phyloP scores from a whole-genome alignment of 2,888 invertebrate species.

The Mantis religiosa region DNA sequence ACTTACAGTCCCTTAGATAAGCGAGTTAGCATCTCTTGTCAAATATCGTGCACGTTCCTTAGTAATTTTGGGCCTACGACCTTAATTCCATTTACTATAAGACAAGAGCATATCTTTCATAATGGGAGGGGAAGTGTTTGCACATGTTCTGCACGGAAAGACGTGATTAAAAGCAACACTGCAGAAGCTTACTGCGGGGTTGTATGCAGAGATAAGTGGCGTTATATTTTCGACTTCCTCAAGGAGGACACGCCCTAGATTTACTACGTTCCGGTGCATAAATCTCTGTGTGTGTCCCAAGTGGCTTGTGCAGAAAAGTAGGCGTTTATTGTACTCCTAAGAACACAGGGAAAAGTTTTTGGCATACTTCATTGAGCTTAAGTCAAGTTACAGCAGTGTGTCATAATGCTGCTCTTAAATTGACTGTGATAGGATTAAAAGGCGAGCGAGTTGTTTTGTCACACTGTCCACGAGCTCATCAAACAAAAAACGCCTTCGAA shows the following conservation, averaged over 20 bases:
- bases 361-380: too few relatives aligned
- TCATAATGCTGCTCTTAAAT: too few relatives aligned
- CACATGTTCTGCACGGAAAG: neutral
- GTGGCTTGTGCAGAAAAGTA: neutral
- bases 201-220: neutral
- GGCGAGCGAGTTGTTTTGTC: too few relatives aligned
- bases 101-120: too few relatives aligned
- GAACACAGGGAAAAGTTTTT: neutral
- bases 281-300: neutral
- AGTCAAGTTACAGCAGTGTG: neutral
- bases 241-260: neutral
- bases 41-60: too few relatives aligned
- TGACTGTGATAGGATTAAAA: too few relatives aligned
- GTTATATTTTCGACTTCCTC: neutral
- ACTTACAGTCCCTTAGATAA: too few relatives aligned
- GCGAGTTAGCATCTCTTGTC: too few relatives aligned
- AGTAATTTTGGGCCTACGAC: too few relatives aligned
- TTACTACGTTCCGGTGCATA: neutral
- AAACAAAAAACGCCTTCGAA: neutral
- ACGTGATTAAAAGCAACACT: neutral
- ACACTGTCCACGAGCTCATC: neutral
- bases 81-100: too few relatives aligned
- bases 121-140: neutral
- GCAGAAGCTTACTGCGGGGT: neutral
- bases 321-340: neutral